phyloP scores from a whole-genome alignment of 1,140 invertebrate genomes.

The Macrobrachium rosenbergii region DNA sequence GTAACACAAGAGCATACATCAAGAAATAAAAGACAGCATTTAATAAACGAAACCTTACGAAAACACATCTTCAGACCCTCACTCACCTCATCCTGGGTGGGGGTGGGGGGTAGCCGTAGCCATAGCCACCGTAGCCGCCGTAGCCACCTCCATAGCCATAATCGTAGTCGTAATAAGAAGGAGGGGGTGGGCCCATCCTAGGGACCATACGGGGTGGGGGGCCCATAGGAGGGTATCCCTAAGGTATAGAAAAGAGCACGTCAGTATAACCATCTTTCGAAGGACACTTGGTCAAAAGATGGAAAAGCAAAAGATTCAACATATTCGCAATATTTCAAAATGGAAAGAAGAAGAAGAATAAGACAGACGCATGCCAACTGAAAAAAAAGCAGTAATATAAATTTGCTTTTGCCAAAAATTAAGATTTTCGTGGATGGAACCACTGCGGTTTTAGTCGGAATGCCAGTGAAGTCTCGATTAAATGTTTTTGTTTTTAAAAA shows the following conservation, averaged over 20 bases:
- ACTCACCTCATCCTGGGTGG: conserved; percentile 39
- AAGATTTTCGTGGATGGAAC: no score
- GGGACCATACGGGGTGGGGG: conserved; percentile 24
- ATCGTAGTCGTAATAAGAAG: conserved; percentile 50
- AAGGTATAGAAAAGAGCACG: background rate
- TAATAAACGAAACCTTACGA: no score
- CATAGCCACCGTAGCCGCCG: background rate
- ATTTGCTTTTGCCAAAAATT: no score
- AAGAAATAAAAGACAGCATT: no score
- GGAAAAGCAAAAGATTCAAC: background rate
- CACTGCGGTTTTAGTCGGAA: no score
- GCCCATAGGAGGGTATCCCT: conserved; percentile 41
- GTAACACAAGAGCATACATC: background rate
- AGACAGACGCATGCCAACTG: no score
- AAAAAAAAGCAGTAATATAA: no score
- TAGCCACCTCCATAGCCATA: conserved; percentile 46
- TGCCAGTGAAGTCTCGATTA: no score
- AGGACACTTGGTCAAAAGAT: background rate
- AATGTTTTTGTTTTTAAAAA: no score
- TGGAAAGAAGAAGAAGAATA: no score
- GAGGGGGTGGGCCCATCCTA: background rate
- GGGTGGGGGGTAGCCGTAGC: conserved; percentile 7
- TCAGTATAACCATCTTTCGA: no score
- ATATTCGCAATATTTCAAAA: no score
- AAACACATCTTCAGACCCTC: background rate